A percentile compares a stretch with the other conserved stretches of the same genome.
Evolutionary conservation across 2,888 invertebrate species (phyloP).

Genomic region (Seira musarum): DNA sequence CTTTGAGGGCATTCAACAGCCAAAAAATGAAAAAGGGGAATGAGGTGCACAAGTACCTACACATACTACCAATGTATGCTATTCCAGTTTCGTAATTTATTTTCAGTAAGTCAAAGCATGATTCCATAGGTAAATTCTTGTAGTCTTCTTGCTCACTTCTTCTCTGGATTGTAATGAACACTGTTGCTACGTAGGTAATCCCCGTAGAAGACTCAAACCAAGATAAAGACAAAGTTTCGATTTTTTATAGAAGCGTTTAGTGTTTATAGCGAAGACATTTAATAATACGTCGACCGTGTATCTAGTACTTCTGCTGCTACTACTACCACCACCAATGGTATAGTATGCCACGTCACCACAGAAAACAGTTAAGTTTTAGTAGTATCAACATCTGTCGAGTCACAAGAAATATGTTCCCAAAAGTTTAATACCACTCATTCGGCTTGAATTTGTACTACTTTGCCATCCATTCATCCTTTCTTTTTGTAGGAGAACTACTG

Average conservation of each 20-base stretch:
- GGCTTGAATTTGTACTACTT: conserved; percentile 56
- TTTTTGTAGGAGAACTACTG: not conserved
- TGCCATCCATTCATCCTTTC: conserved; percentile 56
- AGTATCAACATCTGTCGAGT: conserved; percentile 58
- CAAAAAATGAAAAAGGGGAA: too few species aligned
- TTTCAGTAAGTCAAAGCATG: not conserved
- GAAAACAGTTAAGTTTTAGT: conserved; percentile 29
- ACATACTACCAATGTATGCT: too few species aligned
- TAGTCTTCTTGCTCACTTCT: too few species aligned
- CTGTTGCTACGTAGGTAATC: conserved; percentile 2
- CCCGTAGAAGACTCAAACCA: not conserved
- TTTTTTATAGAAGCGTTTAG: not conserved
- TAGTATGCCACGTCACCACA: not conserved
- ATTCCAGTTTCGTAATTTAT: too few species aligned
- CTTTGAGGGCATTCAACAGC: too few species aligned
- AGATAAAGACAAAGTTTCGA: not conserved
- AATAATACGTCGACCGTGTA: too few species aligned
- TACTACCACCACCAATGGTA: conserved; percentile 21
- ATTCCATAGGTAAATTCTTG: not conserved
- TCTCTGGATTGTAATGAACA: not conserved
- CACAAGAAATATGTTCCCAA: conserved; percentile 57
- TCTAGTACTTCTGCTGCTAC: too few species aligned
- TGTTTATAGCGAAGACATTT: not conserved
- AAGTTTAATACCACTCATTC: conserved; percentile 60
- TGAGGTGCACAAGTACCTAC: too few species aligned